These are phyloP conservation scores for Perodicticus potto DNA, from an alignment of 2,797 vertebrate species.

Conservation along the genomic window DNA sequence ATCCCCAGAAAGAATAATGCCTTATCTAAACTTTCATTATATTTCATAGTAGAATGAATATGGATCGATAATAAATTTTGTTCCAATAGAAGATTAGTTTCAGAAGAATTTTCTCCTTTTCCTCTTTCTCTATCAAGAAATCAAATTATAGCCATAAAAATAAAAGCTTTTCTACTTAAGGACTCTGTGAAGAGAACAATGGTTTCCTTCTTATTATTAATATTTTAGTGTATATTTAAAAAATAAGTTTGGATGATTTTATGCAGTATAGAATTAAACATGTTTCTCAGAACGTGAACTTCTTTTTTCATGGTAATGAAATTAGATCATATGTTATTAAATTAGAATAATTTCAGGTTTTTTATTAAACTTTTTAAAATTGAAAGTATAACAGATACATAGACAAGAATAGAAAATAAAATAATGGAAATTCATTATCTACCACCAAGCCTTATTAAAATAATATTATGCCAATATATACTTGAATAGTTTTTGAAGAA, in stretches of 20 bases:
- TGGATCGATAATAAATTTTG: slow-evolving; percentile 73
- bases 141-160: slow-evolving; percentile 70
- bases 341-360: slow-evolving; percentile 12
- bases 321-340: slow-evolving; percentile 24
- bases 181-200: slow-evolving; percentile 44
- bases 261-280: slow-evolving; percentile 37
- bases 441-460: background rate
- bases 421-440: background rate
- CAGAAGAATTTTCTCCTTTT: slow-evolving; percentile 67
- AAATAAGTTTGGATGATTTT: slow-evolving; percentile 58
- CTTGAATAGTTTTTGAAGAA: background rate
- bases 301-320: slow-evolving; percentile 16
- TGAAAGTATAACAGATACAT: background rate
- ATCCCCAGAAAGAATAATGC: slow-evolving; percentile 65
- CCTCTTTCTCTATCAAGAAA: slow-evolving; percentile 67
- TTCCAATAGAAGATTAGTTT: slow-evolving; percentile 68
- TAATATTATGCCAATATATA: background rate
- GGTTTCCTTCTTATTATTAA: slow-evolving; percentile 37
- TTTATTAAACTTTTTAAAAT: slow-evolving; percentile 47
- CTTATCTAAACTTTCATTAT: slow-evolving; percentile 75
- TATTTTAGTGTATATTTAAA: slow-evolving; percentile 64
- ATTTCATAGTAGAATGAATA: slow-evolving; percentile 71
- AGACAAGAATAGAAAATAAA: slow-evolving; percentile 38
- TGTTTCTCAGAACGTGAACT: slow-evolving; percentile 43
- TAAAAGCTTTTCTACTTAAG: slow-evolving; percentile 46